These are phyloP conservation scores for Brachionichthys hirsutus DNA, from an alignment of 2,113 vertebrate species.

Conservation along the genomic window DNA sequence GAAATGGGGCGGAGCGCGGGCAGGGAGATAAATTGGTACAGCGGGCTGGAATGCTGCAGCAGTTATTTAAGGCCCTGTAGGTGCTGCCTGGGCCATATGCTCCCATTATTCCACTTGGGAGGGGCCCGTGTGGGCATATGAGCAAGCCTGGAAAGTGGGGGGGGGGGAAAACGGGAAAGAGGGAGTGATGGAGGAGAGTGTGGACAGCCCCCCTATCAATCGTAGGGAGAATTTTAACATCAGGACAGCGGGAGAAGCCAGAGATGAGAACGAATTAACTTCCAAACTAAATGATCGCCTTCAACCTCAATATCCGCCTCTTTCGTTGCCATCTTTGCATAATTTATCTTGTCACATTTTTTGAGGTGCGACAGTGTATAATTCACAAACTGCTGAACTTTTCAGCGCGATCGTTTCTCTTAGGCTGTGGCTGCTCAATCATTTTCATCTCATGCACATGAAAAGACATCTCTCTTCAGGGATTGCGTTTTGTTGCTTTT, in stretches of 20 bases:
- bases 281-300: slow-evolving; percentile 68
- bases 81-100: slow-evolving; percentile 76
- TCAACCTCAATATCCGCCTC: slow-evolving; percentile 70
- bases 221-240: slow-evolving; percentile 38
- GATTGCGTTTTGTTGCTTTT: slow-evolving; percentile 2
- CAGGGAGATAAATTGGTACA: slow-evolving; percentile 71
- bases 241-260: slow-evolving; percentile 48
- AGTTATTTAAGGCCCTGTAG: slow-evolving; percentile 77
- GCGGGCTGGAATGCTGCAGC: slow-evolving; percentile 71
- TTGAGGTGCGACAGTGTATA: slow-evolving; percentile 52
- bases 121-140: slow-evolving; percentile 69
- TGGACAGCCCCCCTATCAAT: slow-evolving; percentile 50
- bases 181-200: slow-evolving; percentile 25
- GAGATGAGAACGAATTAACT: slow-evolving; percentile 59
- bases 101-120: slow-evolving; percentile 75
- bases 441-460: slow-evolving; percentile 15
- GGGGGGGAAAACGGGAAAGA: slow-evolving; percentile 26
- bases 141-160: slow-evolving; percentile 42
- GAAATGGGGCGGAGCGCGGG: slow-evolving; percentile 49
- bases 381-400: slow-evolving; percentile 63
- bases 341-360: slow-evolving; percentile 67
- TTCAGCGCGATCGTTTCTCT: slow-evolving; percentile 37
- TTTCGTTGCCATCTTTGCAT: slow-evolving; percentile 61
- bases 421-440: slow-evolving; percentile 29
- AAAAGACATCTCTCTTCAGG: not conserved